Percentiles rank a stretch among this genome's conserved stretches.
Conservation (phyloP, 2,888 invertebrate species). For the Zelleria hepariella region DNA sequence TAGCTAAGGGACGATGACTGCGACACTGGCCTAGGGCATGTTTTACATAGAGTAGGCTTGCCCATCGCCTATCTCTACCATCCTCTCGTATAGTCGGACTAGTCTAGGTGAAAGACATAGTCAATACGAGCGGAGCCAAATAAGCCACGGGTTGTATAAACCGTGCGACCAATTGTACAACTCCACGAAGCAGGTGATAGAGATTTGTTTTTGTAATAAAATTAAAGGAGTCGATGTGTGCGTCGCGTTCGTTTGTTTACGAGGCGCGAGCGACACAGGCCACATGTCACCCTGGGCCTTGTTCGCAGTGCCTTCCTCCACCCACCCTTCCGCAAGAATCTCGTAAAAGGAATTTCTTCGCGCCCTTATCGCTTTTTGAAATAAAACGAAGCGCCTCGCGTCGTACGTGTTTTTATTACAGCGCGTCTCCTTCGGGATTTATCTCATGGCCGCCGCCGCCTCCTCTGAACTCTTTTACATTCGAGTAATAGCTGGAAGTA, state of each 20-base stretch:
- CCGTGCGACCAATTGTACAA: background rate
- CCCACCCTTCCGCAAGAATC: conserved; percentile 49
- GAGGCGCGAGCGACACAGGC: conserved; percentile 40
- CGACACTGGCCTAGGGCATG: too few species aligned
- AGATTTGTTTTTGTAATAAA: background rate
- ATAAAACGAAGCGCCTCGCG: conserved; percentile 65
- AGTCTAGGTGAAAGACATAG: too few species aligned
- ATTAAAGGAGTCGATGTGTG: background rate
- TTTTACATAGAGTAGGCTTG: too few species aligned
- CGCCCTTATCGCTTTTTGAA: conserved; percentile 69
- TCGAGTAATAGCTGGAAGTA: conserved; percentile 35
- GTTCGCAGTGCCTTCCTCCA: conserved; percentile 20
- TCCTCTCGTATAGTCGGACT: too few species aligned
- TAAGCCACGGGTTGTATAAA: too few species aligned
- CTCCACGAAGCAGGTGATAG: background rate
- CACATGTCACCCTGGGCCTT: conserved; percentile 58
- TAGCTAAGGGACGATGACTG: too few species aligned
- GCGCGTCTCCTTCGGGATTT: conserved; percentile 61
- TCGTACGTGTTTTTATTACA: conserved; percentile 68
- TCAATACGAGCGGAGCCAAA: too few species aligned
- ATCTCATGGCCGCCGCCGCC: conserved; percentile 47
- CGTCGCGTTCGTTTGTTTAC: conserved; percentile 16
- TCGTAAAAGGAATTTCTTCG: conserved; percentile 68
- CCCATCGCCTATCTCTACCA: too few species aligned
- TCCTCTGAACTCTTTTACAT: conserved; percentile 33